Percentiles rank a stretch among this genome's conserved stretches.
Evolutionary conservation across 2,797 vertebrate genomes (phyloP).

Genomic region (Falco biarmicus): DNA sequence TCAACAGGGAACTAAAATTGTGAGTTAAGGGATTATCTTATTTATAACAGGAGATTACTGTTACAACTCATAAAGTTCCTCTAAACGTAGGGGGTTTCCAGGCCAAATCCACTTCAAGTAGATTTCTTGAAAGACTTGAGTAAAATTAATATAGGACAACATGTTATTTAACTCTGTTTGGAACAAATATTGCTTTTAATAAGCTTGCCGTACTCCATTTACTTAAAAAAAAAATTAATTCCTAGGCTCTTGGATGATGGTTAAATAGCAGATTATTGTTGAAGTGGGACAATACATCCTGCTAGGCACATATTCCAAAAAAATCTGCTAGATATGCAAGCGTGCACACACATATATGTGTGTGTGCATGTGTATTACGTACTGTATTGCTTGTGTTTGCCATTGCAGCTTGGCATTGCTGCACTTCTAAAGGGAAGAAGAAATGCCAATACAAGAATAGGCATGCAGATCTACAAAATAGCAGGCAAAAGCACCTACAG

Average conservation of each 20-base stretch:
- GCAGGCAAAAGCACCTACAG: not conserved
- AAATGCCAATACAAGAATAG: not conserved
- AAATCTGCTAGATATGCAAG: not conserved
- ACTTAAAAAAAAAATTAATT: not conserved
- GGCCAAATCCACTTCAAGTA: not conserved
- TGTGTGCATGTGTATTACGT: rapidly evolving
- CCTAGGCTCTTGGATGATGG: not conserved
- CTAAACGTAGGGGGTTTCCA: not conserved
- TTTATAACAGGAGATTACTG: not conserved
- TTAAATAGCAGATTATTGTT: not conserved
- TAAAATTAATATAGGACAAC: not conserved
- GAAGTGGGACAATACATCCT: not conserved
- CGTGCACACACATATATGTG: rapidly evolving
- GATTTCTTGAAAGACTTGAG: not conserved
- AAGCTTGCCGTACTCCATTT: not conserved
- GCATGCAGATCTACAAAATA: not conserved
- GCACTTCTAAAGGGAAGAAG: not conserved
- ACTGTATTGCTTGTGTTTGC: not conserved
- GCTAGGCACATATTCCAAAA: not conserved
- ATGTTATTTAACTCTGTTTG: not conserved
- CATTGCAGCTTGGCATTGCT: not conserved
- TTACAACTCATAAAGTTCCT: not conserved
- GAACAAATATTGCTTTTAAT: not conserved
- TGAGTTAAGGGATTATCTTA: not conserved
- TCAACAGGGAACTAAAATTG: not conserved